Evolutionary conservation across 2,113 vertebrate genomes (phyloP).

Genomic region (Eira barbara): DNA sequence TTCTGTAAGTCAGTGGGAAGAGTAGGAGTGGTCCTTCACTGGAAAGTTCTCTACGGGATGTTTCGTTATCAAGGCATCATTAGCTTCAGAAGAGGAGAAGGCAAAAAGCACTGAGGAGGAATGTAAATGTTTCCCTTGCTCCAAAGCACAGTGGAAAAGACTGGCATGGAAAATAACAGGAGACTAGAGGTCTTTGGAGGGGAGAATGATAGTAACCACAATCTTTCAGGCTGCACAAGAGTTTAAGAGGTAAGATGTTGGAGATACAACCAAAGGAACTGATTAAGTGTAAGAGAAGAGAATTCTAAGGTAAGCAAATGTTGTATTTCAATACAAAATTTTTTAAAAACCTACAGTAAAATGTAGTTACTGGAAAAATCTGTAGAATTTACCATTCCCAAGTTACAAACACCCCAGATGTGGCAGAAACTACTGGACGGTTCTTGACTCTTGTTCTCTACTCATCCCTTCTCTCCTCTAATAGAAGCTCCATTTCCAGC

Average conservation of each 20-base stretch:
- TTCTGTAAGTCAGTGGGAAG: background rate
- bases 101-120: background rate
- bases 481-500: background rate
- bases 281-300: background rate
- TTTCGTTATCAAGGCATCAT: background rate
- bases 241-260: background rate
- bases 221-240: background rate
- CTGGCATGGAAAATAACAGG: background rate
- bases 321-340: background rate
- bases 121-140: background rate
- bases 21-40: background rate
- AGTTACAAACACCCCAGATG: background rate
- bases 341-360: background rate
- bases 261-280: background rate
- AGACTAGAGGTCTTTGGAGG: background rate
- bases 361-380: background rate
- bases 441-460: background rate
- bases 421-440: background rate
- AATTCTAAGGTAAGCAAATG: background rate
- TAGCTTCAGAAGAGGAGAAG: background rate
- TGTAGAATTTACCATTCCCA: background rate
- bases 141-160: background rate
- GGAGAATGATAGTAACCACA: background rate
- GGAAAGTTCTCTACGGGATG: background rate
- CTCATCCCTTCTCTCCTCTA: background rate